These are phyloP conservation scores for Aix galericulata DNA, from an alignment of 2,113 vertebrate genomes.

Conservation along the genomic window DNA sequence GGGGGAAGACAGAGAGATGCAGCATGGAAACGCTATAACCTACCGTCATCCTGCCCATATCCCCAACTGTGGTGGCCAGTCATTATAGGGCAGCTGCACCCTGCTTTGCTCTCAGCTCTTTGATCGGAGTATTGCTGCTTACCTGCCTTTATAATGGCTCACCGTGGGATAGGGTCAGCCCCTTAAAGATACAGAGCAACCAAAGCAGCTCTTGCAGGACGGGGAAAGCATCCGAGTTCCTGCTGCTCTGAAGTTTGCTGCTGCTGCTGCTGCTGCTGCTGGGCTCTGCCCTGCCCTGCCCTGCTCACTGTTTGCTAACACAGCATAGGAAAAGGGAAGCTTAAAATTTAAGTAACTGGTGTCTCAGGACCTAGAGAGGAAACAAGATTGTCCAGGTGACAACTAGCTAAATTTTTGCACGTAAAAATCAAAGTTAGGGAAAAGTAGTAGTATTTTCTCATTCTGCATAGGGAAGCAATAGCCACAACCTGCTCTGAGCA, in stretches of 20 bases:
- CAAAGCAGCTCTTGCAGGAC: not conserved
- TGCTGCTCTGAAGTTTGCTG: not conserved
- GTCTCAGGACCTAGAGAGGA: not conserved
- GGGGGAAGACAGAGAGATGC: slow-evolving; percentile 1
- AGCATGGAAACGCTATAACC: slow-evolving; percentile 54
- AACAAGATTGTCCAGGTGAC: not conserved
- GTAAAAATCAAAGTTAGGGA: not conserved
- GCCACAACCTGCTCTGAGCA: not conserved
- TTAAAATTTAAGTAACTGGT: not conserved
- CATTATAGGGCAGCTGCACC: slow-evolving; percentile 75
- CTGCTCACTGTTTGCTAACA: not conserved
- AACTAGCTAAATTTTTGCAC: not conserved
- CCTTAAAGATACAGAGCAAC: slow-evolving; percentile 81
- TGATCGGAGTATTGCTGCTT: slow-evolving; percentile 15
- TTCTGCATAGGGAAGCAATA: not conserved
- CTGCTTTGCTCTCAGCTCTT: slow-evolving; percentile 2
- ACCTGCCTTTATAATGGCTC: slow-evolving; percentile 67
- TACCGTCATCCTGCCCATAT: slow-evolving; percentile 93
- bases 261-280: not conserved
- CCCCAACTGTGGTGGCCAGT: slow-evolving; percentile 88
- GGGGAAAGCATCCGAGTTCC: not conserved
- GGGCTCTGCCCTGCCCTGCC: not conserved
- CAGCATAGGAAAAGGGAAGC: not conserved
- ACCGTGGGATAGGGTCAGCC: slow-evolving; percentile 51
- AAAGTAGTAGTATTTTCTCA: not conserved